These are phyloP conservation scores for Globia sparganii DNA, from an alignment of 2,888 invertebrate genomes.

Conservation along the genomic window DNA sequence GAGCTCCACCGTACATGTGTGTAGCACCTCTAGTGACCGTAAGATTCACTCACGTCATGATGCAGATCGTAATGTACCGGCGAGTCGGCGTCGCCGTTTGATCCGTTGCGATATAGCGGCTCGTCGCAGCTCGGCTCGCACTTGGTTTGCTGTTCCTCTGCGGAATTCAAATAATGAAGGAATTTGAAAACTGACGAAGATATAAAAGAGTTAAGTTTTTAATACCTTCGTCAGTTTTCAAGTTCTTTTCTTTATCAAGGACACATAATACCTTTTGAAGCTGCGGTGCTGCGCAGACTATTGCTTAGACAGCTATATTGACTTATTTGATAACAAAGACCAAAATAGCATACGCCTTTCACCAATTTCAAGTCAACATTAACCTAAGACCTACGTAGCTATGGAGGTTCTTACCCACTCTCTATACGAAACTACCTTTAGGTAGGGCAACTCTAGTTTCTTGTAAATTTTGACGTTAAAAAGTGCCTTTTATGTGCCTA, in stretches of 20 bases:
- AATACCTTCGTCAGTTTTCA: background rate
- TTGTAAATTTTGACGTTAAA: background rate
- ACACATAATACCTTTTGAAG: background rate
- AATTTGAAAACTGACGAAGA: background rate
- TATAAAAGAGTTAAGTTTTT: background rate
- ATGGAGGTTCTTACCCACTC: background rate
- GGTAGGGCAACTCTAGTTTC: background rate
- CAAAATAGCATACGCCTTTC: background rate
- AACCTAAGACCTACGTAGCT: background rate
- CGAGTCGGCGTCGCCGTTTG: constrained; percentile 76
- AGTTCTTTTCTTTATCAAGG: background rate
- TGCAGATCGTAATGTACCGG: constrained; percentile 82
- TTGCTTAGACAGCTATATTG: background rate
- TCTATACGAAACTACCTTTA: background rate
- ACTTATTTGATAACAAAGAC: background rate
- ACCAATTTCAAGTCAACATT: background rate
- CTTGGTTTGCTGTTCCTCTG: constrained; percentile 83
- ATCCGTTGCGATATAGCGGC: constrained; percentile 84
- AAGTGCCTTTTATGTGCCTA: background rate
- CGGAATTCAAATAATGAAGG: background rate
- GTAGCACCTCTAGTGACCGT: background rate
- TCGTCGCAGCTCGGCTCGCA: constrained; percentile 86
- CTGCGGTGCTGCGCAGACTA: background rate
- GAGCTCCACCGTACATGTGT: background rate
- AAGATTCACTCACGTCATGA: constrained; percentile 70